These are phyloP conservation scores for Pardosa pseudoannulata DNA, from an alignment of 2,888 invertebrate genomes.

Conservation along the genomic window DNA sequence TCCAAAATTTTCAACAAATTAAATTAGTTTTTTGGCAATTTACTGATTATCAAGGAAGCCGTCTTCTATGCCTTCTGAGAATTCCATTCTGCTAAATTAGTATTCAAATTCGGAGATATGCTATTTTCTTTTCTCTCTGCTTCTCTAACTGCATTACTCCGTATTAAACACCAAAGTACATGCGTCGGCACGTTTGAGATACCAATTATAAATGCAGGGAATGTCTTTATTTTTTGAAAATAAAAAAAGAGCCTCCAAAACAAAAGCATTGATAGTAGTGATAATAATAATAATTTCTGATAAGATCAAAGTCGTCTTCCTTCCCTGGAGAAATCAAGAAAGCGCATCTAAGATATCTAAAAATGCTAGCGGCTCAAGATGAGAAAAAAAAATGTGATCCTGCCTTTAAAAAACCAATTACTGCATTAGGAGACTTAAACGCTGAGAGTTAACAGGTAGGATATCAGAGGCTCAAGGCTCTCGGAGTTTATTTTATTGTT, in stretches of 20 bases:
- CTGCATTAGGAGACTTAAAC: slow-evolving; percentile 40
- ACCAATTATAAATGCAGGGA: slow-evolving; percentile 53
- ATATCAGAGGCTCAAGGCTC: background rate
- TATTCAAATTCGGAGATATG: slow-evolving; percentile 38
- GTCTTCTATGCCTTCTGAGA: background rate
- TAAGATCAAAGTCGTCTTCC: slow-evolving; percentile 31
- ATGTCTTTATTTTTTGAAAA: background rate
- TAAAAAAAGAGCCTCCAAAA: background rate
- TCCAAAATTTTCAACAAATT: slow-evolving; percentile 10
- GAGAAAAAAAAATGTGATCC: too few species aligned
- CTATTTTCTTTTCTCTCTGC: background rate
- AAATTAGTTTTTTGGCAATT: slow-evolving; percentile 11
- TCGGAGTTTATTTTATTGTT: slow-evolving; percentile 3
- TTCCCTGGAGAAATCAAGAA: background rate
- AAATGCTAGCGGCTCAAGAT: slow-evolving; percentile 57
- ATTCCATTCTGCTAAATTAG: slow-evolving; percentile 28
- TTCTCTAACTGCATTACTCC: background rate
- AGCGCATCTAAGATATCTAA: slow-evolving; percentile 1
- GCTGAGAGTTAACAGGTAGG: slow-evolving; percentile 13
- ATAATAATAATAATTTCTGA: slow-evolving; percentile 33
- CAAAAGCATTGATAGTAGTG: slow-evolving; percentile 33
- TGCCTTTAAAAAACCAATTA: slow-evolving; percentile 67
- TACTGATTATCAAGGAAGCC: slow-evolving; percentile 5
- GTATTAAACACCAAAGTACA: slow-evolving; percentile 37
- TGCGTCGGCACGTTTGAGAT: slow-evolving; percentile 46